Base-by-base conservation (phyloP, 2,797 vertebrate genomes). In the Malurus splendens region DNA sequence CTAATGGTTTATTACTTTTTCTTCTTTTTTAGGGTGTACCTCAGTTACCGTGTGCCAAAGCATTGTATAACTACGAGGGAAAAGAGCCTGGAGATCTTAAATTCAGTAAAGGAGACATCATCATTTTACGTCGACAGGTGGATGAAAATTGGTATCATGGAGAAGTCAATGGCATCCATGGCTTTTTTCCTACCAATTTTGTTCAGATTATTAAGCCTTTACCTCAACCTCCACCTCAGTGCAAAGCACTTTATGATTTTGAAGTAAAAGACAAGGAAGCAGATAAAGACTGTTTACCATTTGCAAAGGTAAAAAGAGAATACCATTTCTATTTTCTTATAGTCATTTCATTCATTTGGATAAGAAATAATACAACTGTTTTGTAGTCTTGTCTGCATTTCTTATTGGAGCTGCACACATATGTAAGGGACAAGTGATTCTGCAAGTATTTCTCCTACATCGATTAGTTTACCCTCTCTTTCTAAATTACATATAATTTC, bases 71-170 rank as follows among this genome's bases (percentile, higher is more conserved):
- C 98, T 99, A 99, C 0, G 99, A 99, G 88, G 99, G 99, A 91
- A 99, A 99, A 95, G 99, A 99, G 95, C 98, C 98, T 4, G 99
- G 99, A 75, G 99, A 99, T 97, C 99, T 99, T 87, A 99, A 99
- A 94, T 99, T 99, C 97, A 98, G 89, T 97, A 99, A 99, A 96
- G 99, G 99, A 1, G 99, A 99, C 96, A 96, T 99, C 94, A 99
- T 99, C 97, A 98, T 99, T 96, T 97, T 99, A 94, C 98, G 99
- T 67, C 98, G 99, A 72, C 99, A 99, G 94, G 99, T 99, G 96
- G 99, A 99, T 91, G 99, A 99, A 92, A 99, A 99, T 97, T 99
- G 99, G 99, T 99, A 98, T 96, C 99, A 99, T 2, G 99, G 99
- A 14, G 99, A 99, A 97, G 98, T 99, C 97, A 99, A 98, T 4